Conservation (phyloP, 2,113 vertebrate species). For the chimpanzee (Pan troglodytes) region DNA sequence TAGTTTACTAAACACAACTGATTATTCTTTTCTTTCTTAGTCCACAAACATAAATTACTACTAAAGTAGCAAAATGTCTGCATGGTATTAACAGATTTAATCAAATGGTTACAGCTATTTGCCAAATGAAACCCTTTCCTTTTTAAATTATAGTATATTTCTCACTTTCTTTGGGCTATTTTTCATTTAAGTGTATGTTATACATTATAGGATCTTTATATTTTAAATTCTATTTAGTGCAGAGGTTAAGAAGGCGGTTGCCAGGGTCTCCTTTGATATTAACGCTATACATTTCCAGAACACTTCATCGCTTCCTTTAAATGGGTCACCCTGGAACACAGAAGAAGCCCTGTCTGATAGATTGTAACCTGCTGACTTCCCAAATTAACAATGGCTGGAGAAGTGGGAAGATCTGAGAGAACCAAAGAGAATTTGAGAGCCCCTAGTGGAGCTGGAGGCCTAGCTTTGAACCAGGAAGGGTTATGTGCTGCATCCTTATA, state of each 20-base stretch:
- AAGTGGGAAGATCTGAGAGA: not conserved
- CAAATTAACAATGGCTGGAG: not conserved
- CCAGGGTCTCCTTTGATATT: not conserved
- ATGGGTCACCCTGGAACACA: not conserved
- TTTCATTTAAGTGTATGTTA: not conserved
- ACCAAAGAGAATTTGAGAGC: not conserved
- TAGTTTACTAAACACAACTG: not conserved
- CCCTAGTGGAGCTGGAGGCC: not conserved
- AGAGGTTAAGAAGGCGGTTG: not conserved
- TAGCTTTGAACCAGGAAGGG: not conserved
- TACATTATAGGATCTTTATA: not conserved
- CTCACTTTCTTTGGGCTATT: not conserved
- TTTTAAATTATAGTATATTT: not conserved
- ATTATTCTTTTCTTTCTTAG: constrained; percentile 12
- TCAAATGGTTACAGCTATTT: not conserved
- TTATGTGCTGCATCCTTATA: accelerated
- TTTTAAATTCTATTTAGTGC: not conserved
- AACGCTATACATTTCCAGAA: not conserved
- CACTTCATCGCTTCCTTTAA: not conserved
- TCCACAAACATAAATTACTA: not conserved
- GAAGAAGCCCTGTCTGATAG: not conserved
- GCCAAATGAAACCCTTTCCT: not conserved
- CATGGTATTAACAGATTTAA: not conserved
- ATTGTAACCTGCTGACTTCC: not conserved
- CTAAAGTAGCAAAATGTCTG: not conserved